phyloP scores from a whole-genome alignment of 2,113 vertebrate species.

The Mohoua ochrocephala region DNA sequence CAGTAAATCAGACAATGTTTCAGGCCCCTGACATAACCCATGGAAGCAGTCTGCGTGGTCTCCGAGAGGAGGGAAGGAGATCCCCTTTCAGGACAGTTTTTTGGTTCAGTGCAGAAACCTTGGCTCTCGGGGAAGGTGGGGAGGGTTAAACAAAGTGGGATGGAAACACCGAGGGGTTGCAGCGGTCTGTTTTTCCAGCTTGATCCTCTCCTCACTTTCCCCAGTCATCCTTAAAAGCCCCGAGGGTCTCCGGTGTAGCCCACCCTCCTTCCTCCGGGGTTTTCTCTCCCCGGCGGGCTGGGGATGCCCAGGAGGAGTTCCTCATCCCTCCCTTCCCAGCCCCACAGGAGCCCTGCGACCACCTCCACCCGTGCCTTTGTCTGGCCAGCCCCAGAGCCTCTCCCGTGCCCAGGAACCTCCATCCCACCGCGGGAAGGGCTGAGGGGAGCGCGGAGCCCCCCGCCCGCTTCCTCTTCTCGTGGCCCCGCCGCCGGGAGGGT shows the following conservation, averaged over 20 bases:
- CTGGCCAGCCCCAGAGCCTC: background rate
- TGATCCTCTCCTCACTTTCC: background rate
- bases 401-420: background rate
- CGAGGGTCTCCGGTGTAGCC: background rate
- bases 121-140: background rate
- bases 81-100: background rate
- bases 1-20: slow-evolving; percentile 26
- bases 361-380: background rate
- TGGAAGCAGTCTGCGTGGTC: background rate
- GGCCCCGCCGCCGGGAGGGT: background rate
- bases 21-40: background rate
- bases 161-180: background rate
- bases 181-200: background rate
- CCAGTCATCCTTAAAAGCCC: background rate
- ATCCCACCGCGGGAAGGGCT: background rate
- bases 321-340: background rate
- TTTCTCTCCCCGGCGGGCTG: background rate
- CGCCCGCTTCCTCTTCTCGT: background rate
- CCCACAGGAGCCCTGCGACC: background rate
- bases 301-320: background rate
- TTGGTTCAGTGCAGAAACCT: background rate
- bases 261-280: background rate
- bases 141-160: background rate
- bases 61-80: background rate
- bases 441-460: background rate